Evolutionary conservation across 2,113 vertebrate genomes (phyloP).

Genomic region (Oreochromis aureus): DNA sequence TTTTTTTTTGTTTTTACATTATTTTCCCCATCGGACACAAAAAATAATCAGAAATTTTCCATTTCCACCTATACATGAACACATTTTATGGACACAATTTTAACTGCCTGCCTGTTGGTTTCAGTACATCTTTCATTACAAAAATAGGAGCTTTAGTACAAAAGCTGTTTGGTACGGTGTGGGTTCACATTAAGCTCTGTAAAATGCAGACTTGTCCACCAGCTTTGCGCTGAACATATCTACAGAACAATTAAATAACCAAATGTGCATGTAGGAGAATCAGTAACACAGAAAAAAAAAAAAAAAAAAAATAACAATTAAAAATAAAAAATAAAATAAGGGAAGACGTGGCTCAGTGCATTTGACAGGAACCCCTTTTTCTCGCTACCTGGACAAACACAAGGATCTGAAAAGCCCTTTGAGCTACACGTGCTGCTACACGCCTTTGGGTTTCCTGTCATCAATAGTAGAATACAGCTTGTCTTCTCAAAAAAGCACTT

Average conservation of each 20-base stretch:
- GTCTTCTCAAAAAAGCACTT: conserved; percentile 24
- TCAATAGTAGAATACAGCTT: not conserved
- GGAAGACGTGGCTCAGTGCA: conserved; percentile 63
- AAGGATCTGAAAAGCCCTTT: conserved; percentile 42
- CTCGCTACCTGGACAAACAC: not conserved
- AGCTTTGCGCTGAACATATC: not conserved
- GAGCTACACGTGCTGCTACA: not conserved
- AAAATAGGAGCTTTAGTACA: conserved; percentile 71
- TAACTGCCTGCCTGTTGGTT: conserved; percentile 6
- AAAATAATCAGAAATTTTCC: conserved; percentile 30
- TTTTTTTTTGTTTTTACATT: not conserved
- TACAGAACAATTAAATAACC: conserved; percentile 41
- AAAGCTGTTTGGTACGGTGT: conserved; percentile 45
- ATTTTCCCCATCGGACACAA: conserved; percentile 38
- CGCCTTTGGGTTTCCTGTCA: not conserved
- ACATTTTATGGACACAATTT: conserved; percentile 27
- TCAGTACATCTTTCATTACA: conserved; percentile 38
- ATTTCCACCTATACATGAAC: conserved; percentile 13
- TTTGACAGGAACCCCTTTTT: conserved; percentile 18
- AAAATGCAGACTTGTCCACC: conserved; percentile 9
- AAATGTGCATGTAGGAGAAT: not conserved
- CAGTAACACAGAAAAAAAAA: not conserved
- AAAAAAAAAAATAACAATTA: not conserved
- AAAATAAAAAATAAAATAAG: not conserved
- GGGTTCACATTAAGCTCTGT: conserved; percentile 29